Evolutionary conservation across 2,113 vertebrate genomes (phyloP), one percentile per base, ranked within the genome.

Genomic region (Kryptolebias marmoratus): DNA sequence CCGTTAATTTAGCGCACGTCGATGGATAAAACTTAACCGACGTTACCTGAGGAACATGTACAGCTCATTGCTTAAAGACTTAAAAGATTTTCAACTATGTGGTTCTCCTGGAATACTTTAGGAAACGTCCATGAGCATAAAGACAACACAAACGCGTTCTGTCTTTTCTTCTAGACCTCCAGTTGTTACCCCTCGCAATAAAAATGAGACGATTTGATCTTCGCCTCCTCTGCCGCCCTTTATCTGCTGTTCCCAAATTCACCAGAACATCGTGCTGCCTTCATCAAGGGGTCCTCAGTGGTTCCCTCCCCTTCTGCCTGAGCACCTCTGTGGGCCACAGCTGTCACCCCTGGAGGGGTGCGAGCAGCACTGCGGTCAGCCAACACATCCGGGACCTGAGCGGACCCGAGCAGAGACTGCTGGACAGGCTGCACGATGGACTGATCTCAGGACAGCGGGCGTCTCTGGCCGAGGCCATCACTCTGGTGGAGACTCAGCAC

Each of bases 391-490:
- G 90, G 70, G 90, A 81, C 39, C 88, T 98, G 80, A 95, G 91
- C 55, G 93, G 90, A 11, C 86, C 86, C 62, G 98, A 99, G 68
- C 91, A 94, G 63, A 95, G 94, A 75, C 89, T 96, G 3, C 6
- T 98, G 73, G 90, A 90, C 48, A 96, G 87, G 73, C 93, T 99
- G 64, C 97, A 95, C 50, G 82, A 56, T 0, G 97, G 97, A 22
- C 90, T 99, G 59, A 88, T 96, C 56, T 87, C 90, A 44, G 95
- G 96, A 11, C 95, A 96, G 0, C 94, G 98, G 75, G 95, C 98
- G 8, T 94, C 94, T 80, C 90, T 99, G 81, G 97, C 98, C 0
- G 96, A 99, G 93, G 95, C 95, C 58, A 99, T 99, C 91, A 99
- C 98, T 1, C 92, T 99, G 30, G 87, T 97, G 81, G 98, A 99